Conservation (phyloP, 2,797 vertebrate species). For the Arctocebus calabarensis region DNA sequence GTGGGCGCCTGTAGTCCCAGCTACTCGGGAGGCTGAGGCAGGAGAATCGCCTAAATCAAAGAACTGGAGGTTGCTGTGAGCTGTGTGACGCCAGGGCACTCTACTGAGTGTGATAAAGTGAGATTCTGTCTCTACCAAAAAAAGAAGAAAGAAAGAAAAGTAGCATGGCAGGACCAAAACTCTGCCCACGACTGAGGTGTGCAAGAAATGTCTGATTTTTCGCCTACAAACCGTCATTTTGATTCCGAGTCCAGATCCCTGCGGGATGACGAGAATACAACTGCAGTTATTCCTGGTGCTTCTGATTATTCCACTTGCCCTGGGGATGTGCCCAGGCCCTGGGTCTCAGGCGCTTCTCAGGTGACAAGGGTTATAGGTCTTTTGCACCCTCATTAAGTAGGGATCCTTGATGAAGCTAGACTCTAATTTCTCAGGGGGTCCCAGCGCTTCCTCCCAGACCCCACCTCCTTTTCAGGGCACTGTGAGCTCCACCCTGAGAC, state of each 20-base stretch:
- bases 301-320: fast-evolving
- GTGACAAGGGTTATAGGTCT: not conserved
- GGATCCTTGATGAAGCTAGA: not conserved
- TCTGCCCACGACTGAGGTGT: not conserved
- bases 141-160: too few species aligned
- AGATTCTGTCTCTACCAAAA: too few species aligned
- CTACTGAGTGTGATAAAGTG: too few species aligned
- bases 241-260: not conserved
- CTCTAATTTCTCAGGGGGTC: not conserved
- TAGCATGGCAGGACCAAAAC: fast-evolving
- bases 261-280: not conserved
- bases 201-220: not conserved
- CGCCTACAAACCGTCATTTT: not conserved
- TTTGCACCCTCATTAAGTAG: not conserved
- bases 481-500: not conserved
- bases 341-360: not conserved
- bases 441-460: not conserved
- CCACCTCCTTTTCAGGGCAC: not conserved
- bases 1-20: too few species aligned
- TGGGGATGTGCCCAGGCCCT: not conserved
- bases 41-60: too few species aligned
- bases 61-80: too few species aligned
- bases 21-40: too few species aligned
- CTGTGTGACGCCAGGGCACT: too few species aligned
- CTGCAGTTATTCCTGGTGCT: not conserved